Percentiles rank a stretch among this genome's conserved stretches.
Conservation (phyloP, 2,888 invertebrate species). For the Neuroscelio doddi region DNA sequence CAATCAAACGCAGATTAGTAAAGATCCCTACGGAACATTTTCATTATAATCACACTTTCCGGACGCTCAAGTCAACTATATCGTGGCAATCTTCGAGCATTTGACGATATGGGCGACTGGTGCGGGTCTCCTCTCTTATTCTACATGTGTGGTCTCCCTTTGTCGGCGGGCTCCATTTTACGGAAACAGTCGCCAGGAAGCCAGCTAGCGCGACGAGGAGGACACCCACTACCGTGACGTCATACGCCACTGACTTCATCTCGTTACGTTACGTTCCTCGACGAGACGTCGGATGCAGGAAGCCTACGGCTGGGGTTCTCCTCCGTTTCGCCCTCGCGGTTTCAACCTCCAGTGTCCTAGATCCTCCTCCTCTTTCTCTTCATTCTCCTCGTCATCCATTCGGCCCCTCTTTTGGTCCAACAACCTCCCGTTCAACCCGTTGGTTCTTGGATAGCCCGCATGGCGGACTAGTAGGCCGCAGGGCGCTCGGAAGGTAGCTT, state of each 20-base stretch:
- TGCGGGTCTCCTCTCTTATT: slow-evolving; percentile 44
- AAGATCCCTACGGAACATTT: slow-evolving; percentile 33
- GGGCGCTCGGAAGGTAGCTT: slow-evolving; percentile 50
- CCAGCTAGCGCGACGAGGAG: slow-evolving; percentile 62
- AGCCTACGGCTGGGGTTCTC: slow-evolving; percentile 55
- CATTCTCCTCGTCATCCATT: neutral
- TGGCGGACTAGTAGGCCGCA: slow-evolving; percentile 51
- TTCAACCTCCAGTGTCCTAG: slow-evolving; percentile 32
- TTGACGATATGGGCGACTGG: slow-evolving; percentile 44
- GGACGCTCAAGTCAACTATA: slow-evolving; percentile 38
- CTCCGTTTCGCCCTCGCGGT: slow-evolving; percentile 44
- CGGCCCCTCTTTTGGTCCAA: slow-evolving; percentile 48
- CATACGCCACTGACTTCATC: slow-evolving; percentile 73
- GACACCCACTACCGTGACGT: slow-evolving; percentile 72
- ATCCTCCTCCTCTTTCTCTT: slow-evolving; percentile 15
- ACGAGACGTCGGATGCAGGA: slow-evolving; percentile 65
- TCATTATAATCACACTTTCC: slow-evolving; percentile 45
- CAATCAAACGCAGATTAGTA: neutral
- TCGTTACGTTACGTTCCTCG: slow-evolving; percentile 68
- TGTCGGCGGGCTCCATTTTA: slow-evolving; percentile 47
- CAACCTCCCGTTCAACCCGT: slow-evolving; percentile 56
- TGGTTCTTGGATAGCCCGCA: slow-evolving; percentile 54
- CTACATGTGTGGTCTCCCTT: slow-evolving; percentile 44
- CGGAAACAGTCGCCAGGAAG: slow-evolving; percentile 46
- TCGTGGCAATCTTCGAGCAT: slow-evolving; percentile 40